These are phyloP conservation scores for Leptinotarsa texana DNA, from an alignment of 1,140 invertebrate species.

Conservation along the genomic window DNA sequence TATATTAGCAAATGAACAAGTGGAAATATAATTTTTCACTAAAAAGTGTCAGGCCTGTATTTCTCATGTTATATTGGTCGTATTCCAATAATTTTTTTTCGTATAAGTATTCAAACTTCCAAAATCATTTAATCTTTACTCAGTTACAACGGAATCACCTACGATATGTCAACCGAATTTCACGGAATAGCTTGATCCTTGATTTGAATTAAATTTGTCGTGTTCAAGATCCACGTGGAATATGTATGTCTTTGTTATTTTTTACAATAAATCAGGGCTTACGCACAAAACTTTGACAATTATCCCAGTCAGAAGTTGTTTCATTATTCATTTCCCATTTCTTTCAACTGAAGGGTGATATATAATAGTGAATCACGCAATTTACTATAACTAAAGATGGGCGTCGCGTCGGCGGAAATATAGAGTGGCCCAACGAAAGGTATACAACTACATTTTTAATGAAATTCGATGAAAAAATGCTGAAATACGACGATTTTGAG, in stretches of 20 bases:
- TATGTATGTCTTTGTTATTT: neutral
- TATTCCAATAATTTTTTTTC: no score
- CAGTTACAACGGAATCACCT: no score
- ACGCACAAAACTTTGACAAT: constrained; percentile 6
- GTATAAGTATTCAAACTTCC: no score
- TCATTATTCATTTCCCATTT: constrained; percentile 6
- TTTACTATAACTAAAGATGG: neutral
- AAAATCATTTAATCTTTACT: no score
- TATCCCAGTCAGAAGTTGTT: constrained; percentile 1
- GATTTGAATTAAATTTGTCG: neutral
- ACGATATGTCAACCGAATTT: neutral
- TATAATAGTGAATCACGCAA: neutral
- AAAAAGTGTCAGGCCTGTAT: no score
- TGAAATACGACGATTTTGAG: no score
- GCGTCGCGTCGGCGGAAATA: neutral
- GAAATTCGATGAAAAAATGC: no score
- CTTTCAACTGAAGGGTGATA: neutral
- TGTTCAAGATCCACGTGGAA: neutral
- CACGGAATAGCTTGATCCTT: neutral
- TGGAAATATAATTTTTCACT: no score
- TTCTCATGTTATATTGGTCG: no score
- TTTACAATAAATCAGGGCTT: constrained; percentile 3
- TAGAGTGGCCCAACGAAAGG: no score
- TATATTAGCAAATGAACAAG: no score
- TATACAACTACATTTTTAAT: no score